Evolutionary conservation across 2,113 vertebrate species (phyloP).

Genomic region (Dipodomys spectabilis): DNA sequence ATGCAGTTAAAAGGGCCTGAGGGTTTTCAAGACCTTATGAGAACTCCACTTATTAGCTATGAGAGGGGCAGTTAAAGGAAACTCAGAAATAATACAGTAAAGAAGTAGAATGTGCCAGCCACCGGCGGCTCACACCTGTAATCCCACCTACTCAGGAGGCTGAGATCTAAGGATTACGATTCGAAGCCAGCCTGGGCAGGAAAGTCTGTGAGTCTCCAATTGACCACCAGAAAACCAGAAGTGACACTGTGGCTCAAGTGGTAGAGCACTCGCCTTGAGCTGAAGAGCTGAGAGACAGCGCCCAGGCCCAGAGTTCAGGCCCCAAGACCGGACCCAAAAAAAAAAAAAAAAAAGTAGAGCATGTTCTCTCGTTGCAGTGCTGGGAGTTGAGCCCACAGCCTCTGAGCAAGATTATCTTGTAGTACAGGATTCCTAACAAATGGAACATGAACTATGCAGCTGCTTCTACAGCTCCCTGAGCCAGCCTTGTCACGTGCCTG

Average conservation of each 20-base stretch:
- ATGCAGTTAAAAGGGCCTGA: not conserved
- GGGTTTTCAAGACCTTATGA: not conserved
- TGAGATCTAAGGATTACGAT: no score
- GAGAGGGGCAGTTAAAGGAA: not conserved
- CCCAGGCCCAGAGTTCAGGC: no score
- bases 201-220: no score
- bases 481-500: not conserved
- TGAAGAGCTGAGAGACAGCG: no score
- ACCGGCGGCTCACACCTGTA: no score
- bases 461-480: not conserved
- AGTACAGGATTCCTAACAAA: no score
- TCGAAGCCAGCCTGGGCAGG: no score
- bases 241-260: no score
- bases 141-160: no score
- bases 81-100: not conserved
- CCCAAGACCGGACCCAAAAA: no score
- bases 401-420: not conserved
- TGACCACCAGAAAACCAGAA: no score
- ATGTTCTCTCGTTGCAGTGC: not conserved
- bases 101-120: not conserved
- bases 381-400: not conserved
- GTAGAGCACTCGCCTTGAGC: no score
- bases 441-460: accelerated
- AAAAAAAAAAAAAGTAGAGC: not conserved
- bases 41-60: not conserved